Evolutionary conservation across 2,888 invertebrate species (phyloP), one percentile per base, ranked within the genome.

Genomic region (Limenitis arthemis): DNA sequence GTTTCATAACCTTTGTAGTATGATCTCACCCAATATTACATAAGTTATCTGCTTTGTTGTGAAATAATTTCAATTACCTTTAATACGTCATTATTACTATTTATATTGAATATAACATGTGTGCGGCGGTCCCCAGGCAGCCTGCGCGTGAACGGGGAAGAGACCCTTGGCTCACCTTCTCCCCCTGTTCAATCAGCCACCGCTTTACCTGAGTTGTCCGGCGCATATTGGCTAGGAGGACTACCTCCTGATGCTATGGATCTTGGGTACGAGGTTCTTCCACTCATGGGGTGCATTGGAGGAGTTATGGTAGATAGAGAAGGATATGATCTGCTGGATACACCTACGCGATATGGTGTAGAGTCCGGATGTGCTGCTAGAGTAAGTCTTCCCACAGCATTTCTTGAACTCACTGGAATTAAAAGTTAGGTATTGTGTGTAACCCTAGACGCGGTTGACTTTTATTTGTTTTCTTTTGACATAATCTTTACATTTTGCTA

Each of bases 251-350:
- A 91, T 3, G 54, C 55, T 30, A 63, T 76, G 20, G 72, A 71
- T 20, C 67, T 73, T n/a, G 61, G 44, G 58, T 75, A 47, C 68
- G 71, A 54, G 64, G 72, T 66, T 6, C 69, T 73, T 1, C 62
- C 92, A 0, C 92, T 94, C 75, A 88, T 94, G 47, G 96, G 96
- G n/a, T 96, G 95, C 68, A 89, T 96, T 85, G 91, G 91, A 44
- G 92, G 92, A 53, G 88, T 96, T 4, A 88, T 91, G 38, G 90
- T 94, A 7, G 91, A 91, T 64, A 79, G 90, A 46, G 89, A 92
- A 67, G 89, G 91, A 0, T 93, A 92, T 64, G 93, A 94, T 74
- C 89, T 93, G 8, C 80, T 93, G 62, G 91, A 91, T 44, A 91
- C 93, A 51, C 80, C 87, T 0, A 86, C 89, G 1, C 88, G 90